Evolutionary conservation across 2,797 vertebrate genomes (phyloP), one percentile per base, ranked within the genome.

Genomic region (Scleropages formosus): DNA sequence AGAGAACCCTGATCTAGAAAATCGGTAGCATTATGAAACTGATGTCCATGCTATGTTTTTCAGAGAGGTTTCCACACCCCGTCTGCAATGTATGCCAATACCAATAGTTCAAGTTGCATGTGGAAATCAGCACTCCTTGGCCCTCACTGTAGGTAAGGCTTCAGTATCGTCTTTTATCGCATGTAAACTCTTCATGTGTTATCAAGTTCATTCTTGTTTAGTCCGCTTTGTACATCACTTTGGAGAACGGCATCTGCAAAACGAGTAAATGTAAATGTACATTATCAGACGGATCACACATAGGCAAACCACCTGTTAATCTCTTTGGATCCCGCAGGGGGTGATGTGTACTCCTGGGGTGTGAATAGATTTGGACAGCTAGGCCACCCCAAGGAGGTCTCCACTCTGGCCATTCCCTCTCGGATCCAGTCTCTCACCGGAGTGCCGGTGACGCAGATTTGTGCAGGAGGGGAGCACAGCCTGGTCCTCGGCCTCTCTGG

Each of bases 51-150:
- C n/a, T n/a, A n/a, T n/a, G n/a, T 39, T 39, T 39, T 39, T 6
- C 31, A 39, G 31, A 39, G 31, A 39, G 39, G 39, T 39, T 39
- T 39, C 2, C 6, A 39, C 39, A 39, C 31, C 31, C n/a, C n/a
- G n/a, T 39, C 31, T 39, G 31, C 2, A 39, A 6, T 31, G 31
- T 39, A 31, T 93, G 78, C 84, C 89, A 79, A 88, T 80, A 70
- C 90, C 82, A 0, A 92, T 98, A 82, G 80, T 95, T 73, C 96
- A 98, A 78, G 94, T 98, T 77, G 93, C 95, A 74, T 98, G 96
- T 89, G 96, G 96, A 84, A 93, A 91, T 72, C 89, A 90, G 77
- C 95, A 98, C 84, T 98, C 95, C 67, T 82, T 98, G 84, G 95
- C 94, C 47, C 87, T 98, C 82, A 94, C 94, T 75, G 89, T 90